Evolutionary conservation across 2,113 vertebrate species (phyloP).

Genomic region (Sphaerodactylus townsendi): DNA sequence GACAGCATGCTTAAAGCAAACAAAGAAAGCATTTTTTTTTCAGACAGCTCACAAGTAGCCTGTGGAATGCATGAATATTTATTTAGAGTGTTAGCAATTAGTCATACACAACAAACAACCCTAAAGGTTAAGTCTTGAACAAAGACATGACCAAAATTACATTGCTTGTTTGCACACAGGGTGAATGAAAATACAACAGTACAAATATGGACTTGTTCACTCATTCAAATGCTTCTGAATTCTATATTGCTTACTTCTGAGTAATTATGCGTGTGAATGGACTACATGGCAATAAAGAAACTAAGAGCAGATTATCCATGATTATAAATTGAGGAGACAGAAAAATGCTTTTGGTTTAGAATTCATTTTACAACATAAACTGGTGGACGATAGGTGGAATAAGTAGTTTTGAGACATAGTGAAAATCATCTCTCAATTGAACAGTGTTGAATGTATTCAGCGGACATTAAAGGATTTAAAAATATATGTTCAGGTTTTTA

Average conservation of each 20-base stretch:
- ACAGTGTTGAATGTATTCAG: neutral
- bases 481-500: neutral
- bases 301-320: neutral
- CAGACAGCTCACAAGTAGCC: constrained; percentile 1
- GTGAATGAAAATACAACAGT: neutral
- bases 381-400: too few species aligned
- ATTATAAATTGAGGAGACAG: neutral
- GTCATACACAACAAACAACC: constrained; percentile 10
- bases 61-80: constrained; percentile 25
- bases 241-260: neutral
- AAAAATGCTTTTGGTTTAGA: neutral
- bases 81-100: constrained; percentile 14
- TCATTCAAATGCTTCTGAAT: too few species aligned
- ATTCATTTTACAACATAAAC: neutral
- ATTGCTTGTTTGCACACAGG: neutral
- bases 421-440: neutral
- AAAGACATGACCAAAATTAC: constrained; percentile 4
- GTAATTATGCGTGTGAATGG: too few species aligned
- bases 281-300: neutral
- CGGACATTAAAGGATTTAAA: neutral
- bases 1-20: constrained; percentile 12
- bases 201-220: neutral
- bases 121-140: constrained; percentile 6
- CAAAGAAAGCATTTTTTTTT: neutral
- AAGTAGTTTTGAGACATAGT: neutral